Percentiles rank a stretch among this genome's conserved stretches.
phyloP scores from a whole-genome alignment of 2,113 vertebrate genomes.

The Alligator sinensis region DNA sequence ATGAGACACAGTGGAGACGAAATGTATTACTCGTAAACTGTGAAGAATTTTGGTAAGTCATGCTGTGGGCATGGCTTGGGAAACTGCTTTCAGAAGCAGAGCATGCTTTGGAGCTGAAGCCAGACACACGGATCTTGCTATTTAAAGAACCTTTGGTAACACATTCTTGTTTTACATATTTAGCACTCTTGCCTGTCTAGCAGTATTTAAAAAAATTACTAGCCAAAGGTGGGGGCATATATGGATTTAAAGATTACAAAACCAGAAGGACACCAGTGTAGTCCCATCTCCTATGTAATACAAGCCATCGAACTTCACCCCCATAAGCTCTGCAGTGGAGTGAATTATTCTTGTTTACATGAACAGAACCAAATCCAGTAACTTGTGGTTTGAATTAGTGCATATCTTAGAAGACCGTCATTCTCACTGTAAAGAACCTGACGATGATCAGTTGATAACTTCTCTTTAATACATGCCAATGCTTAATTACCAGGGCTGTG shows the following conservation, averaged over 20 bases:
- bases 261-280: not conserved
- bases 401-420: not conserved
- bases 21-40: not conserved
- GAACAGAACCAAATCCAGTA: not conserved
- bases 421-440: not conserved
- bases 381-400: not conserved
- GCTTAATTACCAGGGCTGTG: not conserved
- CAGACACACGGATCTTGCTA: not conserved
- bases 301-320: not conserved
- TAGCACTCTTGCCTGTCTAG: not conserved
- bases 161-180: not conserved
- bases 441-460: not conserved
- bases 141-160: fast-evolving
- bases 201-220: not conserved
- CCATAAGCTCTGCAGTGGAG: not conserved
- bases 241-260: not conserved
- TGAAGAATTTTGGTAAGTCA: not conserved
- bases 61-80: not conserved
- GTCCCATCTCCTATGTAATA: not conserved
- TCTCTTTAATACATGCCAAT: not conserved
- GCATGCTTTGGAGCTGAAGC: not conserved
- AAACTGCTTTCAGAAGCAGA: not conserved
- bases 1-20: not conserved
- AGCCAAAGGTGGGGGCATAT: not conserved
- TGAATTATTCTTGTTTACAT: not conserved